Conservation (phyloP, 2,888 invertebrate genomes). For the Heliconius erato region DNA sequence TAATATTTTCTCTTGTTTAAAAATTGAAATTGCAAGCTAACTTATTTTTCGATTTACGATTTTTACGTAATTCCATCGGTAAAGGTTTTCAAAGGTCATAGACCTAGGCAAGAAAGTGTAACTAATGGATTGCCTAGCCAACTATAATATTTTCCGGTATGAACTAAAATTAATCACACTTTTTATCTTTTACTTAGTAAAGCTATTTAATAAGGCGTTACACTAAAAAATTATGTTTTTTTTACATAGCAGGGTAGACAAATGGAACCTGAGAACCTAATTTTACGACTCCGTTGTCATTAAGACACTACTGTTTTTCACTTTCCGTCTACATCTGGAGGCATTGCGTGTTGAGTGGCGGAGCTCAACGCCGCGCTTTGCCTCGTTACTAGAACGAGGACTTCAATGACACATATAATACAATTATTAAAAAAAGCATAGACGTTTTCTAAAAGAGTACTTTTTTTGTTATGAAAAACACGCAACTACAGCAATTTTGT, state of each 20-base stretch:
- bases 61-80: conserved; percentile 12
- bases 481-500: background rate
- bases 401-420: too few relatives aligned
- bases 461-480: background rate
- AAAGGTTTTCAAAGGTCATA: conserved; percentile 11
- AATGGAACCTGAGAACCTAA: too few relatives aligned
- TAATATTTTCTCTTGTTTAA: too few relatives aligned
- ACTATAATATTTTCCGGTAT: conserved; percentile 27
- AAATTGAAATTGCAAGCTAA: background rate
- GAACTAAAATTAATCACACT: conserved; percentile 9
- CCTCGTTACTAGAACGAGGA: too few relatives aligned
- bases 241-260: background rate
- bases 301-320: too few relatives aligned
- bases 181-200: background rate
- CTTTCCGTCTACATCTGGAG: too few relatives aligned
- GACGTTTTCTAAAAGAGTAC: too few relatives aligned
- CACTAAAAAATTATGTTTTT: background rate
- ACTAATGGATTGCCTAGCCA: conserved; percentile 14
- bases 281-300: too few relatives aligned
- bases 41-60: background rate
- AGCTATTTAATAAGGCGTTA: background rate
- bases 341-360: too few relatives aligned
- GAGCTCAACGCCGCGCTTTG: too few relatives aligned
- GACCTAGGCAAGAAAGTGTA: conserved; percentile 29
- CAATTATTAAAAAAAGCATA: too few relatives aligned